Conservation (phyloP, 1,140 invertebrate species). For the Zaprionus inermis region DNA sequence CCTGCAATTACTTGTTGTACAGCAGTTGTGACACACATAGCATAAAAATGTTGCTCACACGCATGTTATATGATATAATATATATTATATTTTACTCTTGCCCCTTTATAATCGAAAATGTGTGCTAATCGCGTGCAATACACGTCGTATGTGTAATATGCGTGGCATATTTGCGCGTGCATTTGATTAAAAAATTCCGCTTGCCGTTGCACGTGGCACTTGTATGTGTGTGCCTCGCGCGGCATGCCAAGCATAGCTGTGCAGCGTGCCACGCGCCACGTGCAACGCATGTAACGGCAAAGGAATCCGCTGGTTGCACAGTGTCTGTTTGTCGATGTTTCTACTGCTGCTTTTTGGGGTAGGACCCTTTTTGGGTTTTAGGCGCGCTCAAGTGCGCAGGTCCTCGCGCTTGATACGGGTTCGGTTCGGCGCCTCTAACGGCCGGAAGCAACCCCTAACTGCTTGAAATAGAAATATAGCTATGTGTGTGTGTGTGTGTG, state of each 20-base stretch:
- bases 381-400: slow-evolving; percentile 69
- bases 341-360: slow-evolving; percentile 59
- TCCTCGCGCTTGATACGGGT: slow-evolving; percentile 20
- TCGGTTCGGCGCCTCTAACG: slow-evolving; percentile 55
- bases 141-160: slow-evolving; percentile 19
- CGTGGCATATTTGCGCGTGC: slow-evolving; percentile 68
- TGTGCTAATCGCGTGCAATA: slow-evolving; percentile 20
- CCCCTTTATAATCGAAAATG: slow-evolving; percentile 30
- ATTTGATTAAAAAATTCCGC: slow-evolving; percentile 77
- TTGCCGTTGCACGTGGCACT: background rate
- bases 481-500: slow-evolving; percentile 15
- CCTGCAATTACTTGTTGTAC: background rate
- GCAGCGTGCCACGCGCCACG: slow-evolving; percentile 53
- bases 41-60: background rate
- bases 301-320: slow-evolving; percentile 12
- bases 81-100: background rate
- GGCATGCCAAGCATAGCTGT: slow-evolving; percentile 41
- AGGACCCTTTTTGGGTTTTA: slow-evolving; percentile 56
- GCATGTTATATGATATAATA: background rate
- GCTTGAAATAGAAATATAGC: slow-evolving; percentile 55
- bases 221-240: background rate
- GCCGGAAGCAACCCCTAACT: slow-evolving; percentile 72
- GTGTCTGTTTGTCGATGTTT: background rate
- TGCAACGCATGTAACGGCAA: slow-evolving; percentile 22
- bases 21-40: background rate